Conservation (phyloP, 2,113 vertebrate species). For the Muscicapa adusta region DNA sequence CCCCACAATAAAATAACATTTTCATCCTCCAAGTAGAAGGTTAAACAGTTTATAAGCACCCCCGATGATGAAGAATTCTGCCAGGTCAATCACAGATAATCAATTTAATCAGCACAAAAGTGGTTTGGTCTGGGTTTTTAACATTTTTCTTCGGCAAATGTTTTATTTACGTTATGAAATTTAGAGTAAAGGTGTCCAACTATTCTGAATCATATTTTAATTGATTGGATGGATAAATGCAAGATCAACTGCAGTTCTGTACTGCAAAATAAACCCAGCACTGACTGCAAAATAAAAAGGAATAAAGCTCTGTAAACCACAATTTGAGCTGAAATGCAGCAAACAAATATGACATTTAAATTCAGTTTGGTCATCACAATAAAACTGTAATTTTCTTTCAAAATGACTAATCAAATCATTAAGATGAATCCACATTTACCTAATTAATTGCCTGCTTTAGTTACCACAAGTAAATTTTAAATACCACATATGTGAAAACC, state of each 20-base stretch:
- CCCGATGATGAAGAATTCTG: neutral
- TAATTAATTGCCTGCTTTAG: conserved; percentile 28
- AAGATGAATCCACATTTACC: neutral
- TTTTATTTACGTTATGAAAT: neutral
- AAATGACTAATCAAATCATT: neutral
- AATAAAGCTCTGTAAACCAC: neutral
- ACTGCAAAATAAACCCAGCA: neutral
- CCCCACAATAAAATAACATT: neutral
- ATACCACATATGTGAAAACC: neutral
- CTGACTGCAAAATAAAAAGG: neutral
- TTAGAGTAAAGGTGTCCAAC: neutral
- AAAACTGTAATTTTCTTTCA: neutral
- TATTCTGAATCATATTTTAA: neutral
- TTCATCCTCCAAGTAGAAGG: neutral
- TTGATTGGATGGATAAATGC: neutral
- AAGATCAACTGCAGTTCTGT: neutral
- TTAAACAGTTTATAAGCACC: accelerated
- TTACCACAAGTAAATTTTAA: neutral
- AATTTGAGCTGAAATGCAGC: neutral
- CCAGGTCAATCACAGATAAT: neutral
- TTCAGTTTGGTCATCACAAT: neutral
- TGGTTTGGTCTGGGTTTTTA: neutral
- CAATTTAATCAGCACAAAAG: neutral
- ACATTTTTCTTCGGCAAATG: neutral
- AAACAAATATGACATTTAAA: neutral